Base-by-base conservation (phyloP, 1,140 invertebrate genomes). In the Pollicipes pollicipes region DNA sequence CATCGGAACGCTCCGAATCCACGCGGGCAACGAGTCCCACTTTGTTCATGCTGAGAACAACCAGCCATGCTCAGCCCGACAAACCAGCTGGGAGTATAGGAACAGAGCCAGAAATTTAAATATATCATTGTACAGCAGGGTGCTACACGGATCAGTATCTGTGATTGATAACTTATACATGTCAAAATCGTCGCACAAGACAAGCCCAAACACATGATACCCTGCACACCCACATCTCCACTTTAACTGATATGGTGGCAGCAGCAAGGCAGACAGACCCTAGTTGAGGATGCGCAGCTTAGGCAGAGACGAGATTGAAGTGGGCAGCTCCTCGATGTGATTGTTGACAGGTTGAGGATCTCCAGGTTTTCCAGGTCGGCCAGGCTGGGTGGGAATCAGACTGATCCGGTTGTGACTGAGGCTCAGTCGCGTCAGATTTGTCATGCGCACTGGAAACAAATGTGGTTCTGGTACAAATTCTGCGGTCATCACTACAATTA, bases 291-390 rank as follows among this genome's bases (percentile, higher is more conserved):
- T 95, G 71, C 94, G 87, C 21, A 99, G 82, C 79, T 97, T 97
- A 63, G 93, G 90, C 83, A 99, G 85, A 1, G 93, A 93, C 13
- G 95, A 97, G 69, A 99, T 81, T 6, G 94, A 93, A 30, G 93
- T 87, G 3, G 97, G 96, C 30, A 99, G 80, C 78, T 98, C 95
- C 76, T 92, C 90, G 73, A 99, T 88, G 68, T 90, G 86, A 82
- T 99, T 99, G 78, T 99, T 98, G 77, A 94, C 24, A 99, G 83
- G 81, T 95, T 98, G 66, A 99, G 81, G 74, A 95, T 95, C 81
- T 99, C 96, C 78, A 99, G 82, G 79, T 97, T 98, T n/a, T 88
- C 83, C 63, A 99, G 81, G 81, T 97, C 95, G 1, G 94, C 93
- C 71, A 99, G 86, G 35, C 88, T 88, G 24, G 95, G 87, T 72